These are phyloP conservation scores for Leptinotarsa haldemani DNA, from an alignment of 2,888 invertebrate genomes.

Conservation along the genomic window DNA sequence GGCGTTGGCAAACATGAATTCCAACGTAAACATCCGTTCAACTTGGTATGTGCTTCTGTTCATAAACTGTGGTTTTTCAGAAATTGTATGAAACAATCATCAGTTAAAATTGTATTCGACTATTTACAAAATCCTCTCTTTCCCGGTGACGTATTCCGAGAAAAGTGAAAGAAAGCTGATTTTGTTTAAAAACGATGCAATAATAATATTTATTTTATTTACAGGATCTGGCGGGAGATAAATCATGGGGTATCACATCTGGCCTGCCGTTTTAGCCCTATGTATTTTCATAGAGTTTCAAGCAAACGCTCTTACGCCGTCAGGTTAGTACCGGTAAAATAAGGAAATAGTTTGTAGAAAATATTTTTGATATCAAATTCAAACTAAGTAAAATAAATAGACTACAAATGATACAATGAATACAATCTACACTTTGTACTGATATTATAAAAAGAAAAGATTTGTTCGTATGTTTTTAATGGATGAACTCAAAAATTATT, in stretches of 20 bases:
- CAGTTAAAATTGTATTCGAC: neutral
- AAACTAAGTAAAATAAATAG: neutral
- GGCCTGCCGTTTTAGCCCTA: conserved; percentile 35
- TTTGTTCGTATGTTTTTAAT: too few relatives aligned
- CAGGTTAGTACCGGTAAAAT: conserved; percentile 36
- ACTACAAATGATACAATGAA: neutral
- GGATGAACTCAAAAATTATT: too few relatives aligned
- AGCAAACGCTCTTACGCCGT: conserved; percentile 35
- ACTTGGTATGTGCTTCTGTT: neutral
- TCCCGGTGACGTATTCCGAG: conserved; percentile 22
- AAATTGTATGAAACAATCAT: neutral
- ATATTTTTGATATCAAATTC: too few relatives aligned
- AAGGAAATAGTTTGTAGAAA: neutral
- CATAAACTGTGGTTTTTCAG: conserved; percentile 5
- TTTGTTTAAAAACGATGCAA: conserved; percentile 29
- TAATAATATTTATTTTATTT: conserved; percentile 43
- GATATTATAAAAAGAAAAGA: neutral
- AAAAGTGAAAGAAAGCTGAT: conserved; percentile 36
- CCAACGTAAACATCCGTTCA: conserved; percentile 13
- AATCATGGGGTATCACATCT: conserved; percentile 41
- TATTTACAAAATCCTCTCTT: neutral
- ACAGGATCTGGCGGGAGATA: conserved; percentile 39
- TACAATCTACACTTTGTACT: neutral
- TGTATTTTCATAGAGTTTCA: conserved; percentile 28
- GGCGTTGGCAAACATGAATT: conserved; percentile 3